Conservation (phyloP, 2,888 invertebrate genomes). For the Incurvaria masculella region DNA sequence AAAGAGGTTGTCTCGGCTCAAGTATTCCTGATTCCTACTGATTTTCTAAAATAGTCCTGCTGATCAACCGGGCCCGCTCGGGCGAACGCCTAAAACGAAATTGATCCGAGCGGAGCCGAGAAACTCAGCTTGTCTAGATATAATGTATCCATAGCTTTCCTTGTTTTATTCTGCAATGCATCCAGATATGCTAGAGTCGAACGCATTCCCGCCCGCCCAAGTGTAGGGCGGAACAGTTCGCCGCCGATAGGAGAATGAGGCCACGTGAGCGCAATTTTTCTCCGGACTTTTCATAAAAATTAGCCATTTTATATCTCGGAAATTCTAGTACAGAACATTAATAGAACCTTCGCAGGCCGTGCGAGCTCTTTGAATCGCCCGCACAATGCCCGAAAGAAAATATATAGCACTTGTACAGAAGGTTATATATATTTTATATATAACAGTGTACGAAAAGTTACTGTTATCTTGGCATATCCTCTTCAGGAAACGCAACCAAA, state of each 20-base stretch:
- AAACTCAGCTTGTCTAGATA: no score
- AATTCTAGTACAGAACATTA: not conserved
- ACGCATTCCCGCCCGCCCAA: no score
- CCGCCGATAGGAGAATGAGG: not conserved
- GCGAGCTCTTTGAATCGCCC: not conserved
- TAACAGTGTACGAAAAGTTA: conserved; percentile 45
- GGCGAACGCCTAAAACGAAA: no score
- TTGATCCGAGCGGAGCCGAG: no score
- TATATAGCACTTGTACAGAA: not conserved
- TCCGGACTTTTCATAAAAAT: not conserved
- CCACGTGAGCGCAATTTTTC: not conserved
- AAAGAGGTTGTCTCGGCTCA: no score
- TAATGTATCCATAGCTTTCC: no score
- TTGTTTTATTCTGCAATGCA: no score
- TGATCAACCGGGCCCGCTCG: no score
- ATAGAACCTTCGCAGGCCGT: not conserved
- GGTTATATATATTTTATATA: not conserved
- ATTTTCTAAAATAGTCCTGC: no score
- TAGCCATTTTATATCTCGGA: not conserved
- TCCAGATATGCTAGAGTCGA: no score
- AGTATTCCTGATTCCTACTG: no score
- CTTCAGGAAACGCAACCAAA: conserved; percentile 52
- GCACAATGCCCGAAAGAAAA: not conserved
- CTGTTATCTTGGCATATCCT: conserved; percentile 60
- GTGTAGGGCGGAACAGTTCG: no score